phyloP scores from a whole-genome alignment of 2,797 vertebrate species.

The Holocentrus rufus region DNA sequence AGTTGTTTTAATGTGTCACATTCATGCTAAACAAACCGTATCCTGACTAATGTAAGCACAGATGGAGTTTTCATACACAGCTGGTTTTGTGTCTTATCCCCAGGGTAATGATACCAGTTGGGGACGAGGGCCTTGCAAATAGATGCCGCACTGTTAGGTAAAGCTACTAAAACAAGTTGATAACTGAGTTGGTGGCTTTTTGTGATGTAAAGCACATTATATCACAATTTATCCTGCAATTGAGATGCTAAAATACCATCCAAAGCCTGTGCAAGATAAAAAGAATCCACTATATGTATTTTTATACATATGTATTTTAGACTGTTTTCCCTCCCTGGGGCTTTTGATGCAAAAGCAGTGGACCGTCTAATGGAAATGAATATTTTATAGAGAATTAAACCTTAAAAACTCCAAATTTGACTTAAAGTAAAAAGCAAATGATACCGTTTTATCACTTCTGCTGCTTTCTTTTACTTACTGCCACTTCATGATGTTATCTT shows the following conservation, averaged over 20 bases:
- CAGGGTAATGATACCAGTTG: conserved; percentile 72
- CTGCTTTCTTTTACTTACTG: not conserved
- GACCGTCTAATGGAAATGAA: not conserved
- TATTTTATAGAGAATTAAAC: not conserved
- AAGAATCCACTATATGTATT: no score
- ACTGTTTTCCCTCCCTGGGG: not conserved
- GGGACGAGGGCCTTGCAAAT: conserved; percentile 52
- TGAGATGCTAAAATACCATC: not conserved
- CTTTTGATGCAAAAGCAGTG: not conserved
- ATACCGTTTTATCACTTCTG: not conserved
- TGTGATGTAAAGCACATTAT: conserved; percentile 7
- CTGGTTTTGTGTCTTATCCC: conserved; percentile 76
- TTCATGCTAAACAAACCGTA: conserved; percentile 76
- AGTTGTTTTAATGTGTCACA: conserved; percentile 56
- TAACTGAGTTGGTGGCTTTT: conserved; percentile 25
- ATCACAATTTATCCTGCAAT: not conserved
- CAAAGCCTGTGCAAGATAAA: not conserved
- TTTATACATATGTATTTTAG: no score
- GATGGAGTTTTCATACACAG: conserved; percentile 79
- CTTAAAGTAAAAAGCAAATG: not conserved
- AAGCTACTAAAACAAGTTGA: conserved; percentile 54
- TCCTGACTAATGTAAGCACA: conserved; percentile 80
- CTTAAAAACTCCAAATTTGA: not conserved
- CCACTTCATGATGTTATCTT: not conserved
- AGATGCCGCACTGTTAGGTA: conserved; percentile 66